phyloP scores from a whole-genome alignment of 2,888 invertebrate species.

The Acronicta psi region DNA sequence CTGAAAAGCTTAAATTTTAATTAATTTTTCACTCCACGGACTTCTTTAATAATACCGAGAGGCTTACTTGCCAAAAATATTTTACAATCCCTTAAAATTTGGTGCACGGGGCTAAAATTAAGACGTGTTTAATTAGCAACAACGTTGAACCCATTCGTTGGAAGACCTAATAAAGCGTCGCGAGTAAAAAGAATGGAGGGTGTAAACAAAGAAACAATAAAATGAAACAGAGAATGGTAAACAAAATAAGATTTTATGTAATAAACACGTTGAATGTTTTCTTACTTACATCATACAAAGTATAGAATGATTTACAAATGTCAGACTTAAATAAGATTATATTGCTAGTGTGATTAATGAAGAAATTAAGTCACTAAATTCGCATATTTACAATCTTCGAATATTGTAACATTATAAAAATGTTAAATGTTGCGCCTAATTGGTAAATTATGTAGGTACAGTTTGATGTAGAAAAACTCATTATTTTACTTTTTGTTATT shows the following conservation, averaged over 20 bases:
- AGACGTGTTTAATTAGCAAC: constrained; percentile 78
- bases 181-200: constrained; percentile 8
- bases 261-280: neutral
- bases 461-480: neutral
- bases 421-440: too few species aligned
- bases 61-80: constrained; percentile 82
- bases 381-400: too few species aligned
- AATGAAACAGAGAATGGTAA: neutral
- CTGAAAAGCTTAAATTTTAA: constrained; percentile 84
- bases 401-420: too few species aligned
- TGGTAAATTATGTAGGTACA: too few species aligned
- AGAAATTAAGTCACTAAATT: too few species aligned
- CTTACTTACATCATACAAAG: neutral
- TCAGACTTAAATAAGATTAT: too few species aligned
- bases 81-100: constrained; percentile 73
- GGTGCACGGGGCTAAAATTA: constrained; percentile 65
- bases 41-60: constrained; percentile 78
- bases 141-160: constrained; percentile 66
- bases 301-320: too few species aligned
- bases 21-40: constrained; percentile 86
- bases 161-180: constrained; percentile 36
- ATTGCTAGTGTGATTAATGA: too few species aligned
- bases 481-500: constrained; percentile 12
- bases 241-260: neutral
- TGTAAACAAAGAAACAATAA: neutral